Conservation (phyloP, 1,140 invertebrate genomes). For the Sycophaga agraensis region DNA sequence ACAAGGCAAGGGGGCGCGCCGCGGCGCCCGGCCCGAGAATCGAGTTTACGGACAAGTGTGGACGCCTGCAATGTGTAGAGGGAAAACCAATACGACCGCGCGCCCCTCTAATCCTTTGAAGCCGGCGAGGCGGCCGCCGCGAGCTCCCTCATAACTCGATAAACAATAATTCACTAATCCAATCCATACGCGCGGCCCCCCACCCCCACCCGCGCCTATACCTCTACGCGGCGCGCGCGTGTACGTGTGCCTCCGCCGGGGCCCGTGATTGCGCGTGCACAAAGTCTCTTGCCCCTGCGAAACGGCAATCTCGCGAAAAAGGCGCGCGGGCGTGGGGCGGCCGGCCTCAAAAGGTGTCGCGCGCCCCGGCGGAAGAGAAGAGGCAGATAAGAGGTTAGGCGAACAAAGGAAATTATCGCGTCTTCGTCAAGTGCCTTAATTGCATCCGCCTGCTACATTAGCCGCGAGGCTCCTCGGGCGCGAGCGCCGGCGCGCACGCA, state of each 20-base stretch:
- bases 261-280: background rate
- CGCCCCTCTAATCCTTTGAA: background rate
- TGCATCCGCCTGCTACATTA: conserved; percentile 12
- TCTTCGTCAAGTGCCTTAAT: conserved; percentile 24
- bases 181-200: background rate
- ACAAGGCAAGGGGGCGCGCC: too few species aligned
- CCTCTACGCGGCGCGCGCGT: too few species aligned
- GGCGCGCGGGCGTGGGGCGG: too few species aligned
- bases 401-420: conserved; percentile 29
- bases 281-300: too few species aligned
- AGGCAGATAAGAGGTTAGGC: conserved; percentile 8
- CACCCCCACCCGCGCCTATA: too few species aligned
- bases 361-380: background rate
- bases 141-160: background rate
- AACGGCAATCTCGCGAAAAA: too few species aligned
- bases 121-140: background rate
- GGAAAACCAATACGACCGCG: background rate
- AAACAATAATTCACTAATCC: conserved; percentile 20
- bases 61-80: too few species aligned
- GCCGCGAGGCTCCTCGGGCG: background rate
- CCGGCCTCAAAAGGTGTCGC: too few species aligned
- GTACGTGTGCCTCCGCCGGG: background rate
- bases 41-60: too few species aligned
- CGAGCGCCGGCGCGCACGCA: background rate
- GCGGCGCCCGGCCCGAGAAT: too few species aligned